A percentile compares a stretch with the other conserved stretches of the same genome.
Conservation (phyloP, 1,140 invertebrate species). For the Aphaenogaster ashmeadi region DNA sequence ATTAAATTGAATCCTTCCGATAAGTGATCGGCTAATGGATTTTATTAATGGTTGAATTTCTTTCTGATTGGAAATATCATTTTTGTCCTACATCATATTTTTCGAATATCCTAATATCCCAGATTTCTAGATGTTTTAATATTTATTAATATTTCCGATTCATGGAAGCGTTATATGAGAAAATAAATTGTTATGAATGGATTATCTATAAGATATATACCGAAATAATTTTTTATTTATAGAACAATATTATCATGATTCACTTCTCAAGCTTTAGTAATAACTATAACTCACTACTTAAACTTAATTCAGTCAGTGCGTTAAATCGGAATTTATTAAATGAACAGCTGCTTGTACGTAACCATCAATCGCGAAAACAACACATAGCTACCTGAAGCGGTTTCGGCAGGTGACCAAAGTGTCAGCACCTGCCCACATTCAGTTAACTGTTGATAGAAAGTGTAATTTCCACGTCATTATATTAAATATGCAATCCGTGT, state of each 20-base stretch:
- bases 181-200: neutral
- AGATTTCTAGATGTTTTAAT: neutral
- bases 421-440: constrained; percentile 79
- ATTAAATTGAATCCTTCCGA: constrained; percentile 1
- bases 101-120: neutral
- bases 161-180: neutral
- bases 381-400: constrained; percentile 64
- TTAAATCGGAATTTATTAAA: constrained; percentile 42
- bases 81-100: neutral
- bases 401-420: constrained; percentile 82
- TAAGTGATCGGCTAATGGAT: constrained; percentile 23
- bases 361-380: constrained; percentile 54
- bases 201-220: neutral
- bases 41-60: constrained; percentile 24
- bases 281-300: constrained; percentile 24
- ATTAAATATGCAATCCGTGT: constrained; percentile 3
- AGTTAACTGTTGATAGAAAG: constrained; percentile 66
- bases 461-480: constrained; percentile 56
- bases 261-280: constrained; percentile 31
- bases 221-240: neutral
- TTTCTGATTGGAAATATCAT: neutral
- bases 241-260: neutral
- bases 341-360: constrained; percentile 76
- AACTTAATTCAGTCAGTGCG: constrained; percentile 1
- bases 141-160: neutral